phyloP scores from a whole-genome alignment of 2,113 vertebrate species.

The Nerophis ophidion region DNA sequence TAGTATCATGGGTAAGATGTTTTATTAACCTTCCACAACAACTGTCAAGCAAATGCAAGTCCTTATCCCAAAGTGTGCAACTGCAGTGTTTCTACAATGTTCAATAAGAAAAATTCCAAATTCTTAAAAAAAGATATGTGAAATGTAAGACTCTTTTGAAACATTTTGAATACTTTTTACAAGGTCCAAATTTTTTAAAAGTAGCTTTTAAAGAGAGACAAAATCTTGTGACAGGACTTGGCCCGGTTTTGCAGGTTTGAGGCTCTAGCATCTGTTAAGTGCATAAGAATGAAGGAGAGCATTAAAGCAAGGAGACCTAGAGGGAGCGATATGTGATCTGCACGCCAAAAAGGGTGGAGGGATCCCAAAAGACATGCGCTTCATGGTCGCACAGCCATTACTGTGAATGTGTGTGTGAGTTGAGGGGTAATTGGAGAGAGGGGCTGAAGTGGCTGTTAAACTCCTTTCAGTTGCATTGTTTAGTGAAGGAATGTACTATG shows the following conservation, averaged over 20 bases:
- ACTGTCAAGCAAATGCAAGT: too few species aligned
- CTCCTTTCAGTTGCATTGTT: neutral
- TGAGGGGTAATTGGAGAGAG: slow-evolving; percentile 12
- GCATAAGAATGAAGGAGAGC: slow-evolving; percentile 43
- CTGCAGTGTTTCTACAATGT: neutral
- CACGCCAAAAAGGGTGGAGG: slow-evolving; percentile 32
- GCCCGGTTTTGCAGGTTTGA: slow-evolving; percentile 44
- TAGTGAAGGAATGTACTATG: neutral
- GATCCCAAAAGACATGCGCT: slow-evolving; percentile 48
- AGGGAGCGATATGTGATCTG: slow-evolving; percentile 58
- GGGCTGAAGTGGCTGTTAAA: neutral
- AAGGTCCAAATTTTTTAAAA: too few species aligned
- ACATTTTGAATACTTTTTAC: neutral
- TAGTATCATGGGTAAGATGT: slow-evolving; percentile 86
- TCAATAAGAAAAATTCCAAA: too few species aligned
- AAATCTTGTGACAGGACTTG: slow-evolving; percentile 29
- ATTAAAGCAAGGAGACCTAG: slow-evolving; percentile 41
- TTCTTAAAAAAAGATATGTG: neutral
- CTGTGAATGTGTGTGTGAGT: slow-evolving; percentile 17
- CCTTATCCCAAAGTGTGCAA: neutral
- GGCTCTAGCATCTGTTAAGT: slow-evolving; percentile 61
- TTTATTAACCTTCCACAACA: slow-evolving; percentile 8
- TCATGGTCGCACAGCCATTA: slow-evolving; percentile 26
- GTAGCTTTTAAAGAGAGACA: slow-evolving; percentile 30
- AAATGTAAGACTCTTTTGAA: neutral